Percentiles rank a stretch among this genome's conserved stretches.
Conservation (phyloP, 2,113 vertebrate genomes). For the Dasyurus viverrinus region DNA sequence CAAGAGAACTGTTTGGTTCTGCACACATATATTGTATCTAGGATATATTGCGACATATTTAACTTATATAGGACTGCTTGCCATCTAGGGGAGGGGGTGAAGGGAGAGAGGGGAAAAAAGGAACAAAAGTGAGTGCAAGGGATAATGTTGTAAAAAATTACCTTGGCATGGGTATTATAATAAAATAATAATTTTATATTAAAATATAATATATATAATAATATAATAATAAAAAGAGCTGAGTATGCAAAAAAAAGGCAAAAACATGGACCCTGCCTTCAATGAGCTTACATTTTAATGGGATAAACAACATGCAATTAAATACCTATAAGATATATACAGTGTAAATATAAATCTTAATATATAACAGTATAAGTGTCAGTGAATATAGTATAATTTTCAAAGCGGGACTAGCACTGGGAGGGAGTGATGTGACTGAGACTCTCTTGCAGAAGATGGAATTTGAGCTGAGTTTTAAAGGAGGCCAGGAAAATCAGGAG, state of each 20-base stretch:
- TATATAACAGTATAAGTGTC: background rate
- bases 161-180: too few relatives aligned
- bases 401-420: background rate
- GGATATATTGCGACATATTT: too few relatives aligned
- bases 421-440: background rate
- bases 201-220: too few relatives aligned
- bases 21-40: too few relatives aligned
- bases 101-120: too few relatives aligned
- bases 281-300: background rate
- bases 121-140: too few relatives aligned
- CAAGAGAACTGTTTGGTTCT: too few relatives aligned
- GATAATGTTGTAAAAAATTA: too few relatives aligned
- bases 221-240: too few relatives aligned
- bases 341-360: background rate
- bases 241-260: background rate
- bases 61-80: too few relatives aligned
- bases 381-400: background rate
- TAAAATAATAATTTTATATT: too few relatives aligned
- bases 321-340: background rate
- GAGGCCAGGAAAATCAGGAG: background rate
- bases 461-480: background rate
- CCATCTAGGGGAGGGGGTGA: too few relatives aligned
- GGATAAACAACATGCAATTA: background rate
- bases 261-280: background rate
- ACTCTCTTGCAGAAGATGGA: background rate